A percentile compares a stretch with the other conserved stretches of the same genome.
These are phyloP conservation scores for Percopsis transmontana DNA, from an alignment of 2,113 vertebrate species.

Conservation along the genomic window DNA sequence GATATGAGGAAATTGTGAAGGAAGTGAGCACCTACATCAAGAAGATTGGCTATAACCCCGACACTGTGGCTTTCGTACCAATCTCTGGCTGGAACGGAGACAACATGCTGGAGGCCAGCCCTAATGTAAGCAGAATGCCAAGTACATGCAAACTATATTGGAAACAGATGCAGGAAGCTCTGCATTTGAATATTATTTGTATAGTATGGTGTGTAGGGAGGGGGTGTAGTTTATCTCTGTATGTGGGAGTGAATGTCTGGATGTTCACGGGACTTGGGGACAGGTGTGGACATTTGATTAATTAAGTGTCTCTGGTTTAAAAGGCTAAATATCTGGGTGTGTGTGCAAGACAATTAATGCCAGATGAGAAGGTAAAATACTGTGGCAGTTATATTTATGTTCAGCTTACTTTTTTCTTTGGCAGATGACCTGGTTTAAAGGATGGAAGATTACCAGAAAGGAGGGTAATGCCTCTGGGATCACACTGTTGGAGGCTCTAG, in stretches of 20 bases:
- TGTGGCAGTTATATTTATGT: too few relatives aligned
- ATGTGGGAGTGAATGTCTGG: too few relatives aligned
- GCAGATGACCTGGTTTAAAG: slow-evolving; percentile 98
- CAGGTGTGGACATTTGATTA: too few relatives aligned
- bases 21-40: slow-evolving; percentile 99
- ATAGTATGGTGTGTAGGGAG: too few relatives aligned
- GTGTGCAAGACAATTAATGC: too few relatives aligned
- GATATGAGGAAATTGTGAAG: slow-evolving; percentile 96
- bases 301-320: too few relatives aligned
- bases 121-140: slow-evolving; percentile 81
- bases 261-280: too few relatives aligned
- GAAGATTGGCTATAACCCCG: slow-evolving; percentile 98
- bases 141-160: neutral
- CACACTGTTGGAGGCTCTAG: slow-evolving; percentile 91
- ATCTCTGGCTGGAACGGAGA: slow-evolving; percentile 99
- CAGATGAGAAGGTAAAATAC: too few relatives aligned
- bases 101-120: slow-evolving; percentile 97
- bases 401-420: neutral
- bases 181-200: slow-evolving; percentile 45
- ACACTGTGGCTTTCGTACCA: slow-evolving; percentile 94
- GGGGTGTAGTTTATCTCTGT: too few relatives aligned
- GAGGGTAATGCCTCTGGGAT: slow-evolving; percentile 92
- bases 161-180: neutral
- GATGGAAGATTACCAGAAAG: slow-evolving; percentile 94
- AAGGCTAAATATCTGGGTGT: too few relatives aligned